Base-by-base conservation (phyloP, 2,888 invertebrate genomes). In the Asteroscopus sphinx region DNA sequence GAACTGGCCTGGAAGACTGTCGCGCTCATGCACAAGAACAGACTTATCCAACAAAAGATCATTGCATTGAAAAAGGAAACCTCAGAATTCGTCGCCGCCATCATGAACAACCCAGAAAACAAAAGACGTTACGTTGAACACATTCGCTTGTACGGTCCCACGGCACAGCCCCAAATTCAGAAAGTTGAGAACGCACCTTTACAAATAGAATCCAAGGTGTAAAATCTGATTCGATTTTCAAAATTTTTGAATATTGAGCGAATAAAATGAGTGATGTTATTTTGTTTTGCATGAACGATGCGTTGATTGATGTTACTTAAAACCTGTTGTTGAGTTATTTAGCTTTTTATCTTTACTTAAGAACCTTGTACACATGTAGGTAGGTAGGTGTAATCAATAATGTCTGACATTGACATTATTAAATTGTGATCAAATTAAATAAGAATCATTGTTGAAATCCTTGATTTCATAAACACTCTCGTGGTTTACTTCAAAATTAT, bases 1-100 rank as follows among this genome's bases (percentile, higher is more conserved):
- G 95, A 95, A 48, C 94, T 96, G 5, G 96, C 96, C 3, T 92
- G 95, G 83, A 95, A 95, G 77, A 96, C 96, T 0, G 94, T 96
- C 35, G 95, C 94, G 9, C 87, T 96, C 16, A 95, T 96, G 90
- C 95, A 95, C 61, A 95, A 95, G 64, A 96, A 96, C 85, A 95
- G 92, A 61, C 77, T 95, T 36, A 92, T 96, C 55, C 96, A 96
- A 73, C 93, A 95, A 59, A 95, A 95, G 72, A 90, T 96, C 53
- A 90, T 95, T 5, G 95, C 94, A 25, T 79, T 96, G 32, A 95
- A 96, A 74, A 89, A 94, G 56, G 96, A 96, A 85, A 96, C 96
- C 0, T 93, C 95, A 3, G 95, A 95, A 56, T 96, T 96, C 69
- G 94, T 96, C 13, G 90, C 95, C 33, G 91, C 95, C 2, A 95